phyloP scores from a whole-genome alignment of 2,797 vertebrate species.

The Enteromius mattozi region DNA sequence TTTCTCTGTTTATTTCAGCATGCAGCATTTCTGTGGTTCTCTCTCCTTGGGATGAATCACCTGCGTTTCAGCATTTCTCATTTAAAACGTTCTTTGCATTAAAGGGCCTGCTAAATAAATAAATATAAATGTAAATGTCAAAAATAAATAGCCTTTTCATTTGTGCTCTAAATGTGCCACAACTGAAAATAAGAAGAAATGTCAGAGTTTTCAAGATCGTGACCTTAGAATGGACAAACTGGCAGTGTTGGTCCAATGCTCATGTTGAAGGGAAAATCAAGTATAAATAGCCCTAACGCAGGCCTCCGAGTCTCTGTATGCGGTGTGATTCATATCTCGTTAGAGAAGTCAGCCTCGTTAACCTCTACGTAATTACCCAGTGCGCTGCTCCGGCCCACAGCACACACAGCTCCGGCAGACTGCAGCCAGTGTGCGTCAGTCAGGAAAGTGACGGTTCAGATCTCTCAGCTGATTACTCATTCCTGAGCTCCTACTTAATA shows the following conservation, averaged over 20 bases:
- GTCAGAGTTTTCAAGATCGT: background rate
- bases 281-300: slow-evolving; percentile 20
- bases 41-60: background rate
- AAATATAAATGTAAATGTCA: slow-evolving; percentile 23
- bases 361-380: slow-evolving; percentile 55
- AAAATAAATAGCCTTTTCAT: slow-evolving; percentile 12
- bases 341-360: slow-evolving; percentile 59
- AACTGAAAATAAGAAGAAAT: slow-evolving; percentile 19
- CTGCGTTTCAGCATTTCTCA: background rate
- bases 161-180: background rate
- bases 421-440: slow-evolving; percentile 10
- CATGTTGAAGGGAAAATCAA: slow-evolving; percentile 23
- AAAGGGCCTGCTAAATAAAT: slow-evolving; percentile 10
- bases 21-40: background rate
- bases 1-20: background rate
- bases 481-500: background rate
- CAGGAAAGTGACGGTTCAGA: slow-evolving; percentile 3
- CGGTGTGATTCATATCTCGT: slow-evolving; percentile 50
- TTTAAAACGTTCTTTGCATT: background rate
- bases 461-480: slow-evolving; percentile 29
- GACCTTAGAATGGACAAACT: slow-evolving; percentile 17
- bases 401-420: slow-evolving; percentile 5
- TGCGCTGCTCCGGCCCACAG: slow-evolving; percentile 6
- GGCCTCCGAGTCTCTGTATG: slow-evolving; percentile 35
- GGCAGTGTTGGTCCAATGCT: slow-evolving; percentile 27